phyloP scores from a whole-genome alignment of 2,797 vertebrate species.

The Falco berigora region DNA sequence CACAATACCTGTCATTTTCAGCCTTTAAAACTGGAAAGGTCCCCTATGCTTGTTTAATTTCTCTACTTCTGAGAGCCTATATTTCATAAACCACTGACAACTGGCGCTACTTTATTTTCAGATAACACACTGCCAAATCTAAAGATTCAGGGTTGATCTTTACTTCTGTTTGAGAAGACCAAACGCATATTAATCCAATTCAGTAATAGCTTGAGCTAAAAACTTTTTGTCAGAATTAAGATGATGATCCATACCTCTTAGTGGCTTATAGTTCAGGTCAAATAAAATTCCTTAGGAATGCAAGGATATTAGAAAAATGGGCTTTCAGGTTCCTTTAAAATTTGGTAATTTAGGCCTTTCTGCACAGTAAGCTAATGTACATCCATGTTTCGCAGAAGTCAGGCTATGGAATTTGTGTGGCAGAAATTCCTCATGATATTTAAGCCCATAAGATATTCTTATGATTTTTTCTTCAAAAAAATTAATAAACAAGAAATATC shows the following conservation, averaged over 20 bases:
- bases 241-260: neutral
- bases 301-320: neutral
- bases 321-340: neutral
- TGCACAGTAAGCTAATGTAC: neutral
- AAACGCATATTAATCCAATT: neutral
- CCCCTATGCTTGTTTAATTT: neutral
- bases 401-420: neutral
- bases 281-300: neutral
- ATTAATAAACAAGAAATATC: neutral
- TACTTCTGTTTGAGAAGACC: neutral
- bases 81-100: neutral
- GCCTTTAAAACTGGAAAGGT: neutral
- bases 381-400: accelerated
- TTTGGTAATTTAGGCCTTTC: neutral
- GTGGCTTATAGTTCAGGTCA: neutral
- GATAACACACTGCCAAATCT: neutral
- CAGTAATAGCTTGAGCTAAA: neutral
- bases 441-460: neutral
- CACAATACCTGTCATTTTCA: neutral
- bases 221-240: neutral
- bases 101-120: neutral
- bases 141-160: neutral
- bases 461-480: neutral
- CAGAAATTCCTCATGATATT: neutral
- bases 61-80: neutral